phyloP scores from a whole-genome alignment of 2,888 invertebrate species.

The Cantharis lateralis region DNA sequence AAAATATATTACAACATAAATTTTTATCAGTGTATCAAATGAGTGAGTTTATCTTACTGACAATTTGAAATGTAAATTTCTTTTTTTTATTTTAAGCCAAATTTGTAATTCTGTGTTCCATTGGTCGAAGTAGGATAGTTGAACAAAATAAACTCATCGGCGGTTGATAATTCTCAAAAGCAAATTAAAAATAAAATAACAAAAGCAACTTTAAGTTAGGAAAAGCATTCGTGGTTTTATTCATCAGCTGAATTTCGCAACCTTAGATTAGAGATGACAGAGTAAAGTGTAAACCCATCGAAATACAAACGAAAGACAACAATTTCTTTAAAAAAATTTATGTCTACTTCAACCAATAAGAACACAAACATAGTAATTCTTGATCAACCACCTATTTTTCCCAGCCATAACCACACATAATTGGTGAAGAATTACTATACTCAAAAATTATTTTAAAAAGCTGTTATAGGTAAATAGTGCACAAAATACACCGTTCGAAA shows the following conservation, averaged over 20 bases:
- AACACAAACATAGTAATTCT: not conserved
- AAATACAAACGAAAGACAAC: too few species aligned
- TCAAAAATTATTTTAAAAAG: not conserved
- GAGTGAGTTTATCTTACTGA: too few species aligned
- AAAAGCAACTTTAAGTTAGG: too few species aligned
- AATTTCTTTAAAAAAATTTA: too few species aligned
- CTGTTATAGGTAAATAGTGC: not conserved
- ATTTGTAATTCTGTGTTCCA: not conserved
- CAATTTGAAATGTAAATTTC: not conserved
- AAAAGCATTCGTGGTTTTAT: too few species aligned
- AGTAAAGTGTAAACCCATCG: too few species aligned
- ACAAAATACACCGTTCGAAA: not conserved
- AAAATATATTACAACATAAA: not conserved
- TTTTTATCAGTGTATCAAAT: not conserved
- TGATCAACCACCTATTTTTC: not conserved
- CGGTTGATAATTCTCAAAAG: not conserved
- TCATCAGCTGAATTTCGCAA: too few species aligned
- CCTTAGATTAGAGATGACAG: too few species aligned
- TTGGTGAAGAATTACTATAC: not conserved
- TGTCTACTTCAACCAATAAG: not conserved
- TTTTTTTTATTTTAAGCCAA: not conserved
- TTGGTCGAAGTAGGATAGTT: not conserved
- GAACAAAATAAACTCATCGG: not conserved
- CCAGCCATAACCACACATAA: not conserved
- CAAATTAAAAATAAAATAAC: not conserved